Evolutionary conservation across 2,113 vertebrate species (phyloP).

Genomic region (Penelope pileata): DNA sequence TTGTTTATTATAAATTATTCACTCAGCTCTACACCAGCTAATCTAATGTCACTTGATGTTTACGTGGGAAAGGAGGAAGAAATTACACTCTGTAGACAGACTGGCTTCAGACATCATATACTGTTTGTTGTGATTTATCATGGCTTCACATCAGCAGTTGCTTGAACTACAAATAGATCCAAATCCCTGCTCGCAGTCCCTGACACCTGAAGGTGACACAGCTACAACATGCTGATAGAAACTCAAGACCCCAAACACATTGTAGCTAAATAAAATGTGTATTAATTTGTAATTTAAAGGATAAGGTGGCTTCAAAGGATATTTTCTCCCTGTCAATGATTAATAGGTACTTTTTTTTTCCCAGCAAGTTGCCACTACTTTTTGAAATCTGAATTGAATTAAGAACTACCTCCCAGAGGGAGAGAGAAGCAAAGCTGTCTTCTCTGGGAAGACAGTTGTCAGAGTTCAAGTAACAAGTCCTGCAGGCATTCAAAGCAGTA

Average conservation of each 20-base stretch:
- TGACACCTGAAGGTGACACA: not conserved
- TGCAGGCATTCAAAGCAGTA: not conserved
- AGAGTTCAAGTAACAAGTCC: not conserved
- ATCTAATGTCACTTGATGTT: constrained; percentile 2
- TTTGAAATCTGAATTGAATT: not conserved
- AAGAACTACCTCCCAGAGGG: not conserved
- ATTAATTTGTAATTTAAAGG: not conserved
- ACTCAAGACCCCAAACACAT: not conserved
- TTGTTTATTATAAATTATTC: constrained; percentile 12
- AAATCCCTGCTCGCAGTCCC: not conserved
- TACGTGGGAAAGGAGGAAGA: not conserved
- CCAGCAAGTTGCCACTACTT: not conserved
- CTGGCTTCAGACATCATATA: not conserved
- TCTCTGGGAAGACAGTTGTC: not conserved
- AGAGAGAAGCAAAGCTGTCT: not conserved
- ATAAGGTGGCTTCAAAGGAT: not conserved
- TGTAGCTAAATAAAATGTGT: not conserved
- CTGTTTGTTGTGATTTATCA: not conserved
- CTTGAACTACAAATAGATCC: not conserved
- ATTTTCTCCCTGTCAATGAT: not conserved
- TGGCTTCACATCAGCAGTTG: not conserved
- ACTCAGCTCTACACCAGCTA: not conserved
- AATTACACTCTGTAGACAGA: not conserved
- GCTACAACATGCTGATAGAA: not conserved
- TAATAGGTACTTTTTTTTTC: not conserved